Base-by-base conservation (phyloP, 2,888 invertebrate species). In the Cataglyphis altisquamis region DNA sequence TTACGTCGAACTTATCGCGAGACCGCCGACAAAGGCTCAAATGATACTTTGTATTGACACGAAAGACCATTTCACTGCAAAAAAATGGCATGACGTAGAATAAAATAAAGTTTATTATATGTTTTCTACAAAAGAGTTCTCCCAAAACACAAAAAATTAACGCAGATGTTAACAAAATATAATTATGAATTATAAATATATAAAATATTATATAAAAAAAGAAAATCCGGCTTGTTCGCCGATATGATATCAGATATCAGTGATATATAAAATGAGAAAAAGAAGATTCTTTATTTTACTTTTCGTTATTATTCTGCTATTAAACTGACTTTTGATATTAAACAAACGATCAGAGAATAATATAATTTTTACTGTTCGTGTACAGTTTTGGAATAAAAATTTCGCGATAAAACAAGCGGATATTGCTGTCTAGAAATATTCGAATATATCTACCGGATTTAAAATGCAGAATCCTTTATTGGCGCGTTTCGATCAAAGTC, bases 391-490 rank as follows among this genome's bases (percentile, higher is more conserved):
- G 1, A 41, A 29, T n/a, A 12, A n/a, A 39, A 66, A 63, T 21
- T 32, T 63, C 0, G 6, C 6, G 10, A 39, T 63, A 25, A 63
- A 15, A 41, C n/a, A 3, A n/a, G 29, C 29, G 41, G 36, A 62
- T 72, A 67, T 55, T 72, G 21, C 25, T 32, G n/a, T 25, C 18
- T 45, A 36, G 1, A 57, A 45, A 77, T 0, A 29, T 5, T 68
- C 32, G 32, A 10, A 21, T 32, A 29, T 21, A 8, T 67, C 0
- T 8, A 12, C 6, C 39, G 12, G 15, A 18, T 32, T 45, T 60
- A 36, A 60, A 72, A 60, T 55, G n/a, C 41, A 57, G 41, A 77
- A 68, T 68, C n/a, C 60, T 48, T 62, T 80, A 80, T 45, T 80
- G 60, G 32, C 3, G 52, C n/a, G n/a, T 32, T 32, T 32, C 21